Evolutionary conservation across 2,888 invertebrate species (phyloP).

Genomic region (Pristionchus exspectatus): DNA sequence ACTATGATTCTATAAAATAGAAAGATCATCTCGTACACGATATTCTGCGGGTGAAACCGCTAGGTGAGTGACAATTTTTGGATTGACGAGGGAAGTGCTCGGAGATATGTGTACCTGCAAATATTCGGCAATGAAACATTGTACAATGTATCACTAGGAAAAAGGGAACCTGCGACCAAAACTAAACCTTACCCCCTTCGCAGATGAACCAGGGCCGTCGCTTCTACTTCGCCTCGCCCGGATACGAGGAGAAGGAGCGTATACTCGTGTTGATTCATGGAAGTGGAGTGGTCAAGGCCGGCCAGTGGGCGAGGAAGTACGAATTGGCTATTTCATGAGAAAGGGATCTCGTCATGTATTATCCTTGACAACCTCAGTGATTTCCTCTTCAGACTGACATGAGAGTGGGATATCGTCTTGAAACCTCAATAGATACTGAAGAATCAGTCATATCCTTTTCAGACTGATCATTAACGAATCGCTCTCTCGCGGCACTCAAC

Average conservation of each 20-base stretch:
- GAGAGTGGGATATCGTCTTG: background rate
- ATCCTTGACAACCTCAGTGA: background rate
- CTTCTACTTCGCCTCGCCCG: slow-evolving; percentile 29
- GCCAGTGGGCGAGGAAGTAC: slow-evolving; percentile 86
- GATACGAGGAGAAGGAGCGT: slow-evolving; percentile 56
- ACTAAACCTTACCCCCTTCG: background rate
- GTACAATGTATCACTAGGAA: no score
- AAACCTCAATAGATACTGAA: no score
- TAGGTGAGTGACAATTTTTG: no score
- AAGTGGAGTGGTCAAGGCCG: slow-evolving; percentile 87
- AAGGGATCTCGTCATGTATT: background rate
- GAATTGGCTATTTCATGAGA: background rate
- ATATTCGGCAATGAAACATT: no score
- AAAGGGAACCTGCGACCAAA: no score
- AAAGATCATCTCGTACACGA: no score
- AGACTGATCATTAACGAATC: slow-evolving; percentile 88
- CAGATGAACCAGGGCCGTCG: background rate
- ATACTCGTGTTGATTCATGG: slow-evolving; percentile 87
- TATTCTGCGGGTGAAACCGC: no score
- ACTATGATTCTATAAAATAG: no score
- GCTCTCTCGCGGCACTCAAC: slow-evolving; percentile 86
- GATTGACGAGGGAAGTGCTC: no score
- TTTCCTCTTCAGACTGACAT: slow-evolving; percentile 82
- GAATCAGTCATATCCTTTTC: background rate
- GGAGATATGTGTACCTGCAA: no score